Conservation (phyloP, 1,140 invertebrate genomes). For the Drosophila funebris region DNA sequence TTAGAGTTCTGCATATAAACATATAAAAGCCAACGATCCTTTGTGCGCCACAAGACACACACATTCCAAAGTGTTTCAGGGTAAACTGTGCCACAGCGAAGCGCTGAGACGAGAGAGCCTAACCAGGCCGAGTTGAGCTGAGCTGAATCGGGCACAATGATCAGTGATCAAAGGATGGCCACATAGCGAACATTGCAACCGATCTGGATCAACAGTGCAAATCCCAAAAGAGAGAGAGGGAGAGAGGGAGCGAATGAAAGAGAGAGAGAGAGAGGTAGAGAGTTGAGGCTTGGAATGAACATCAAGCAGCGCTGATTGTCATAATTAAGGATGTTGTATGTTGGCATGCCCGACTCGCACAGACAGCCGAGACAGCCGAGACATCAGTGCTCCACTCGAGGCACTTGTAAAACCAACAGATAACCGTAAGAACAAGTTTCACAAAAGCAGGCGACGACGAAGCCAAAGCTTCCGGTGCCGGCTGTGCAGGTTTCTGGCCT, state of each 20-base stretch:
- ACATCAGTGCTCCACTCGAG: constrained; percentile 53
- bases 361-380: constrained; percentile 12
- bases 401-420: constrained; percentile 74
- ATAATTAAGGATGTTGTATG: constrained; percentile 80
- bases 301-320: constrained; percentile 76
- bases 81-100: constrained; percentile 62
- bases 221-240: too few species aligned
- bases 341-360: constrained; percentile 65
- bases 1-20: neutral
- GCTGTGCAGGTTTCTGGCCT: constrained; percentile 50
- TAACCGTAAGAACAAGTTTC: constrained; percentile 78
- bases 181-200: constrained; percentile 50
- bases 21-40: constrained; percentile 28
- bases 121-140: neutral
- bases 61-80: constrained; percentile 33
- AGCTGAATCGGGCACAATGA: neutral
- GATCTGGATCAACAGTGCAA: constrained; percentile 67
- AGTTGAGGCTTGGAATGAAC: constrained; percentile 44
- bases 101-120: neutral
- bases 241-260: too few species aligned
- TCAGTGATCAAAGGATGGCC: constrained; percentile 46
- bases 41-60: neutral
- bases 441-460: neutral
- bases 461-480: constrained; percentile 69
- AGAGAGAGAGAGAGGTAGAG: too few species aligned